These are phyloP conservation scores for Drosophila pegasa DNA, from an alignment of 2,888 invertebrate genomes.

Conservation along the genomic window DNA sequence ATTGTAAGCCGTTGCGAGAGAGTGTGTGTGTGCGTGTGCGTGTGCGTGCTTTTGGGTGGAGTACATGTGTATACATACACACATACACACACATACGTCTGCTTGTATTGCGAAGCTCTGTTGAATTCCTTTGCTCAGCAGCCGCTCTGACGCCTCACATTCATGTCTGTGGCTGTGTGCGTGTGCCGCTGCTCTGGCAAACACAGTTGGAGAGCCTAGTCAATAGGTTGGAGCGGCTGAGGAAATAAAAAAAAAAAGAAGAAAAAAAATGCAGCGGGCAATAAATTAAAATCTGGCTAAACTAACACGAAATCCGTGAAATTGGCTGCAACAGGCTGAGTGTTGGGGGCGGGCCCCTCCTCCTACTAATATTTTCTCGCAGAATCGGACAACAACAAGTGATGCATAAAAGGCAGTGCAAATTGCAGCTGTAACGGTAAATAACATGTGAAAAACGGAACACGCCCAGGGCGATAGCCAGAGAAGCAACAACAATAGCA, in stretches of 20 bases:
- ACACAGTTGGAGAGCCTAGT: slow-evolving; percentile 29
- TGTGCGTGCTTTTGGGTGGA: slow-evolving; percentile 42
- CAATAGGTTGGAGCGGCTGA: slow-evolving; percentile 12
- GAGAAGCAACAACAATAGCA: slow-evolving; percentile 22
- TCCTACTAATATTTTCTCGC: too few relatives aligned
- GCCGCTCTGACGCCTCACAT: slow-evolving; percentile 30
- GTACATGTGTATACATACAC: slow-evolving; percentile 23
- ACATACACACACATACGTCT: slow-evolving; percentile 1
- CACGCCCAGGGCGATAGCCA: slow-evolving; percentile 53
- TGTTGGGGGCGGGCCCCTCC: not conserved
- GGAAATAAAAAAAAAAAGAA: slow-evolving; percentile 13
- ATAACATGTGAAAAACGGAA: slow-evolving; percentile 44
- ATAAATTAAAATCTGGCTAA: slow-evolving; percentile 15
- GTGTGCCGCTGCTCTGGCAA: slow-evolving; percentile 24
- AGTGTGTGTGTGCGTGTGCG: slow-evolving; percentile 21
- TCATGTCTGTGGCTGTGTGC: slow-evolving; percentile 5
- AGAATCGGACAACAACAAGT: slow-evolving; percentile 48
- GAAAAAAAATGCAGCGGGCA: slow-evolving; percentile 12
- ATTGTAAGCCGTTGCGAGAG: slow-evolving; percentile 26
- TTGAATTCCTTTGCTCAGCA: slow-evolving; percentile 45
- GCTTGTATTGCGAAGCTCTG: slow-evolving; percentile 19
- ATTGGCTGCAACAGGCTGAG: slow-evolving; percentile 2
- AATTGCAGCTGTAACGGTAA: slow-evolving; percentile 35
- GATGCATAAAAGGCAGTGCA: slow-evolving; percentile 37
- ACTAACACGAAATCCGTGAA: slow-evolving; percentile 19